Percentiles rank a stretch among this genome's conserved stretches.
These are phyloP conservation scores for Arge pagana DNA, from an alignment of 2,888 invertebrate genomes.

Conservation along the genomic window DNA sequence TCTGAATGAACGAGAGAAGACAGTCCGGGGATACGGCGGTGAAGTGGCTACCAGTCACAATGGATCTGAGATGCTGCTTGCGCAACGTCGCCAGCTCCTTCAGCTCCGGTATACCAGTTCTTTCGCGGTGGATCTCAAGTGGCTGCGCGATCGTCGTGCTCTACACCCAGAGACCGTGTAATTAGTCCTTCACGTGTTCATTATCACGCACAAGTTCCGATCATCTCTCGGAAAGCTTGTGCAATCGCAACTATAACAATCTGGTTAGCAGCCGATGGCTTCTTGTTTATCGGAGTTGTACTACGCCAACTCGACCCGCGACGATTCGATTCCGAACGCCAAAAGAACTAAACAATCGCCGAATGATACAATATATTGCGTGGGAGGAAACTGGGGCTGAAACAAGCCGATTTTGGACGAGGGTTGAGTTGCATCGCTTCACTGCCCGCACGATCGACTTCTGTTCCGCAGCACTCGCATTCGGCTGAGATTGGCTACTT, in stretches of 20 bases:
- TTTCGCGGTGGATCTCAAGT: not conserved
- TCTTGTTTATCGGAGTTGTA: no score
- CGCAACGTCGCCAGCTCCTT: not conserved
- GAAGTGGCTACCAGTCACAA: constrained; percentile 12
- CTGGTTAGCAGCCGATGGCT: no score
- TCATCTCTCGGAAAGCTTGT: constrained; percentile 5
- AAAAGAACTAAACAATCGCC: not conserved
- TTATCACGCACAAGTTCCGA: constrained; percentile 14
- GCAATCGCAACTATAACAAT: constrained; percentile 48
- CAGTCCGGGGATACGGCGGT: constrained; percentile 3
- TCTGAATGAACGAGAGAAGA: constrained; percentile 13
- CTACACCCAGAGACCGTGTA: not conserved
- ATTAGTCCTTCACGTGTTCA: constrained; percentile 17
- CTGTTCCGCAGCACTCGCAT: no score
- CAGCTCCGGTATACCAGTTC: no score
- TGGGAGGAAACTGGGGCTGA: no score
- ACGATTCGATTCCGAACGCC: not conserved
- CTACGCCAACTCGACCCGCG: not conserved
- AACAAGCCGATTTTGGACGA: no score
- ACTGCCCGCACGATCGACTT: no score
- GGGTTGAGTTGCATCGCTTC: no score
- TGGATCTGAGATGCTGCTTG: constrained; percentile 5
- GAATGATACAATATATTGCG: no score
- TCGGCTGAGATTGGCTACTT: no score
- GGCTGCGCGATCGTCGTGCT: not conserved